Percentiles rank a stretch among this genome's conserved stretches.
Conservation (phyloP, 1,140 invertebrate genomes). For the Scylla paramamosain region DNA sequence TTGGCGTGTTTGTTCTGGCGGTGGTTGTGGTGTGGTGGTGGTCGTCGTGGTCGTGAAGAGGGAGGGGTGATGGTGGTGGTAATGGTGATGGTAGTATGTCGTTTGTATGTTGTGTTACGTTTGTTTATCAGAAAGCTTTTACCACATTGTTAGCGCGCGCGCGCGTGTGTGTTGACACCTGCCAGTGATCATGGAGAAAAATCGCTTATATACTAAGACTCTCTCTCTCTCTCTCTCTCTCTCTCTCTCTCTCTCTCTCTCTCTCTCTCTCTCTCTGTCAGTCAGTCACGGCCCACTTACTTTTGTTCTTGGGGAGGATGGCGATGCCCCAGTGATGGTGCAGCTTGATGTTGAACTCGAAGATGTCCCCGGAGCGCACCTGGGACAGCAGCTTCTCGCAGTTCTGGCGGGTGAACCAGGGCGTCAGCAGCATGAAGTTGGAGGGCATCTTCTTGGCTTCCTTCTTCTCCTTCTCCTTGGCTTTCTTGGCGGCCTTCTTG, state of each 20-base stretch:
- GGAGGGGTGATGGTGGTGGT: not conserved
- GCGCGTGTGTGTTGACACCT: not conserved
- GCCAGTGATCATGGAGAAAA: not conserved
- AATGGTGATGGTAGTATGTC: no score
- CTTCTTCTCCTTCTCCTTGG: slow-evolving; percentile 72
- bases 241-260: not conserved
- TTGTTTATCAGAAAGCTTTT: no score
- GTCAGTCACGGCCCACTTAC: slow-evolving; percentile 57
- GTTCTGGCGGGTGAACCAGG: slow-evolving; percentile 73
- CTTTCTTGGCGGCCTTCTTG: slow-evolving; percentile 72
- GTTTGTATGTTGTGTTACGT: no score
- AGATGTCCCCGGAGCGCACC: slow-evolving; percentile 70
- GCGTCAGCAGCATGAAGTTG: slow-evolving; percentile 75
- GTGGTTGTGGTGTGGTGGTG: not conserved
- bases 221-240: slow-evolving; percentile 39
- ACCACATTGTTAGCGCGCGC: not conserved
- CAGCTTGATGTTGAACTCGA: slow-evolving; percentile 76
- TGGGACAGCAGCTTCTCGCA: slow-evolving; percentile 71
- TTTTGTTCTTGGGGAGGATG: slow-evolving; percentile 73
- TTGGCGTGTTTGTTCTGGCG: not conserved
- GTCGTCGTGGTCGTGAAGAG: not conserved
- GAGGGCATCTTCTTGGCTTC: slow-evolving; percentile 71
- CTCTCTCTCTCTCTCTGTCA: no score
- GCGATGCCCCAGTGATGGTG: slow-evolving; percentile 77
- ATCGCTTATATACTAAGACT: not conserved